These are phyloP conservation scores for Linepithema humile DNA, from an alignment of 1,140 invertebrate species.

Conservation along the genomic window DNA sequence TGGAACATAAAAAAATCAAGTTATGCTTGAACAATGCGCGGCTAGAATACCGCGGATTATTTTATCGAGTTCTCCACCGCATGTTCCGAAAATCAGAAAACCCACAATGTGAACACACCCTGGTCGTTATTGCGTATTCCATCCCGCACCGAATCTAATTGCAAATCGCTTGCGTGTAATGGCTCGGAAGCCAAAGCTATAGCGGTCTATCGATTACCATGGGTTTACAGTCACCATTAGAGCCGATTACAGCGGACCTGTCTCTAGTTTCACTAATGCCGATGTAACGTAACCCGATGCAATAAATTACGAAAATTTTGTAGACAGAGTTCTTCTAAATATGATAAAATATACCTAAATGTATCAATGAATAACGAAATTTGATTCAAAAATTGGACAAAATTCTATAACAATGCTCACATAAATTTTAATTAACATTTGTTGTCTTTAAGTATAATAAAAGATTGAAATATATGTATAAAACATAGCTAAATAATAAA, in stretches of 20 bases:
- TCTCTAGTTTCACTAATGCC: conserved; percentile 3
- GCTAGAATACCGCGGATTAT: conserved; percentile 9
- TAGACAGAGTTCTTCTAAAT: background rate
- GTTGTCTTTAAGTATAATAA: background rate
- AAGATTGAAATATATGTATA: no score
- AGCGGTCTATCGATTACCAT: conserved; percentile 70
- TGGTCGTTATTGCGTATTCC: conserved; percentile 48
- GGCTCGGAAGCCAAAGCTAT: conserved; percentile 27
- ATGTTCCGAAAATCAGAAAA: conserved; percentile 47
- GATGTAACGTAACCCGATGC: background rate
- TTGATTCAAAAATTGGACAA: background rate
- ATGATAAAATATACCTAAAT: background rate
- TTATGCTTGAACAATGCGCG: background rate
- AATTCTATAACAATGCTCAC: background rate
- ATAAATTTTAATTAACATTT: background rate
- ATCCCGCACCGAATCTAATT: conserved; percentile 57
- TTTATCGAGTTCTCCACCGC: background rate
- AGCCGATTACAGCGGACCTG: conserved; percentile 56
- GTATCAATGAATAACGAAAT: no score
- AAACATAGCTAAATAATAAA: no score
- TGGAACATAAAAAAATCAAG: conserved; percentile 11
- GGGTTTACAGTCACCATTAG: conserved; percentile 68
- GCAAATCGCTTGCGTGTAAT: conserved; percentile 68
- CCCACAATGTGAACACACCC: conserved; percentile 12
- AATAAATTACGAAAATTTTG: conserved; percentile 10